Conservation (phyloP, 2,888 invertebrate genomes). For the Hypomecis atomaria region DNA sequence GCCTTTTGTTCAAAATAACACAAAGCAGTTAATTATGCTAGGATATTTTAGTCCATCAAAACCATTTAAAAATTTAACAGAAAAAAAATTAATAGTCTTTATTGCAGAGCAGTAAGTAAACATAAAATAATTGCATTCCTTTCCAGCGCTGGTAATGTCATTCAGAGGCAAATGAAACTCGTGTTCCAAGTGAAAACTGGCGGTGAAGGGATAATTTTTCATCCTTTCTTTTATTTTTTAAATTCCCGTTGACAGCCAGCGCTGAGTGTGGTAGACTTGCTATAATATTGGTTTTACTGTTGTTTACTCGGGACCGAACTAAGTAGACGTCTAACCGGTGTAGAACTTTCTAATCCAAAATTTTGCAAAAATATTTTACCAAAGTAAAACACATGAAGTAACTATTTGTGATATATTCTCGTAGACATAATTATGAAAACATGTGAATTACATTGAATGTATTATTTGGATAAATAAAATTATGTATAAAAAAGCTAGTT, state of each 20-base stretch:
- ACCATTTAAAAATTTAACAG: too few species aligned
- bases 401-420: too few species aligned
- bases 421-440: too few species aligned
- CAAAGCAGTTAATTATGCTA: too few species aligned
- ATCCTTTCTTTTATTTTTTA: constrained; percentile 41
- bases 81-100: constrained; percentile 7
- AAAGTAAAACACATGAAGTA: too few species aligned
- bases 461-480: too few species aligned
- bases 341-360: background rate
- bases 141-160: constrained; percentile 36
- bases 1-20: too few species aligned
- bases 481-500: too few species aligned
- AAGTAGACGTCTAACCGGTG: constrained; percentile 2
- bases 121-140: constrained; percentile 27
- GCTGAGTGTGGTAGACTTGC: constrained; percentile 20
- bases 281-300: constrained; percentile 7
- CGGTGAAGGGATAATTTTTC: constrained; percentile 44
- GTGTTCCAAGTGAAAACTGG: constrained; percentile 39
- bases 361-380: background rate
- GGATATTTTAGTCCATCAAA: too few species aligned
- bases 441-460: too few species aligned
- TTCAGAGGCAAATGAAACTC: constrained; percentile 42
- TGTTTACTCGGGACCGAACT: constrained; percentile 8
- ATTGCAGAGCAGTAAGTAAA: too few species aligned
- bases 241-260: constrained; percentile 39